Evolutionary conservation across 2,113 vertebrate species (phyloP).

Genomic region (Microcebus lehilahytsara): DNA sequence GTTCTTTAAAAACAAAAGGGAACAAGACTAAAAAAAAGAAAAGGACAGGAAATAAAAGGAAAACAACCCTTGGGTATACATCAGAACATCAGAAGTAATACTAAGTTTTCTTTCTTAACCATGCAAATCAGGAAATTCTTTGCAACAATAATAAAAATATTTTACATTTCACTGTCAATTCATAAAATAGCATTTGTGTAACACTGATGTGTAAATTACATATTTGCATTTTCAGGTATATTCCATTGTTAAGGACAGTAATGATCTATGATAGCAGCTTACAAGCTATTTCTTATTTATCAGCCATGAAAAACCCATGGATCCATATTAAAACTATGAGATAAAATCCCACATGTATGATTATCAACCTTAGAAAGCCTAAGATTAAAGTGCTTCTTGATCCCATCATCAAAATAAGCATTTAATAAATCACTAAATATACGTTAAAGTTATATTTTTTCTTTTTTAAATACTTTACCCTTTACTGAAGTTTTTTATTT

Average conservation of each 20-base stretch:
- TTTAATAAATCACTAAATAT: slow-evolving; percentile 81
- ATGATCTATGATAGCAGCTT: background rate
- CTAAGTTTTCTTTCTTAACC: background rate
- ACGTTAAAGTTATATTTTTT: slow-evolving; percentile 74
- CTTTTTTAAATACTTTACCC: slow-evolving; percentile 83
- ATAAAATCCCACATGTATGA: slow-evolving; percentile 25
- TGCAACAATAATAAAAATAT: background rate
- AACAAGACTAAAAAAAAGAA: background rate
- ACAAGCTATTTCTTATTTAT: slow-evolving; percentile 20
- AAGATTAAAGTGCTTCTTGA: slow-evolving; percentile 60
- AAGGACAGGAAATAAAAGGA: background rate
- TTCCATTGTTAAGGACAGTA: slow-evolving; percentile 2
- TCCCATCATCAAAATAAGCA: slow-evolving; percentile 78
- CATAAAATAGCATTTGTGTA: background rate
- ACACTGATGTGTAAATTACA: background rate
- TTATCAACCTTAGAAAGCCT: slow-evolving; percentile 48
- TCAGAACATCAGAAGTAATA: background rate
- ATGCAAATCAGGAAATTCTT: slow-evolving; percentile 33
- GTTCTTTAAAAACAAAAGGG: slow-evolving; percentile 29
- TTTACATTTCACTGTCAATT: slow-evolving; percentile 27
- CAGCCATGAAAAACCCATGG: background rate
- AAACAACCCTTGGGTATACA: background rate
- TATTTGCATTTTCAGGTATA: background rate
- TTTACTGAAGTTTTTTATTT: slow-evolving; percentile 82
- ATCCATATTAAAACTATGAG: slow-evolving; percentile 20